These are phyloP conservation scores for Mamestra brassicae DNA, from an alignment of 2,888 invertebrate genomes.

Conservation along the genomic window DNA sequence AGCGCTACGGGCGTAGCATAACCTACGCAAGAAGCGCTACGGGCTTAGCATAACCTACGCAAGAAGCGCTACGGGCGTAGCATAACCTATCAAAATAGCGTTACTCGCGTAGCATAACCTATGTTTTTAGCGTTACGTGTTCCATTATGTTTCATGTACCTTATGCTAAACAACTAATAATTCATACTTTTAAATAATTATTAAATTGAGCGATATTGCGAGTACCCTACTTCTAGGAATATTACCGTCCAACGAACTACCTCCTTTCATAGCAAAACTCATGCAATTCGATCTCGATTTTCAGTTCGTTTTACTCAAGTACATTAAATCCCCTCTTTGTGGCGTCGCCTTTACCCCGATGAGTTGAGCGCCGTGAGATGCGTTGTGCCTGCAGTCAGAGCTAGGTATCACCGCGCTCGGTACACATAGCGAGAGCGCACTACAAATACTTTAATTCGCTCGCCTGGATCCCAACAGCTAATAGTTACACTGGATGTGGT, in stretches of 20 bases:
- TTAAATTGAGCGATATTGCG: neutral
- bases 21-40: neutral
- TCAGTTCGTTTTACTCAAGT: neutral
- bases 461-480: slow-evolving; percentile 27
- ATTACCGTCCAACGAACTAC: neutral
- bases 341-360: slow-evolving; percentile 45
- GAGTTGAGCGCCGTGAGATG: slow-evolving; percentile 60
- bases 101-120: neutral
- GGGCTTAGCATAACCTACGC: neutral
- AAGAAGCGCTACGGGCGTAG: neutral
- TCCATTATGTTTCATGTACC: no score
- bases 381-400: slow-evolving; percentile 60
- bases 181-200: no score
- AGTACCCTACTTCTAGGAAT: neutral
- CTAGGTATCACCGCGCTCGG: slow-evolving; percentile 63
- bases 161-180: no score
- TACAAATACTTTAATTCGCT: slow-evolving; percentile 73
- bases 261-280: neutral
- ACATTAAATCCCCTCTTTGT: slow-evolving; percentile 32
- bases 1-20: neutral
- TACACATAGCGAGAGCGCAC: slow-evolving; percentile 59
- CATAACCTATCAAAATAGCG: neutral
- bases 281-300: neutral
- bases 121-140: neutral
- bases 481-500: slow-evolving; percentile 45